Base-by-base conservation (phyloP, 2,113 vertebrate genomes). In the Meriones unguiculatus region DNA sequence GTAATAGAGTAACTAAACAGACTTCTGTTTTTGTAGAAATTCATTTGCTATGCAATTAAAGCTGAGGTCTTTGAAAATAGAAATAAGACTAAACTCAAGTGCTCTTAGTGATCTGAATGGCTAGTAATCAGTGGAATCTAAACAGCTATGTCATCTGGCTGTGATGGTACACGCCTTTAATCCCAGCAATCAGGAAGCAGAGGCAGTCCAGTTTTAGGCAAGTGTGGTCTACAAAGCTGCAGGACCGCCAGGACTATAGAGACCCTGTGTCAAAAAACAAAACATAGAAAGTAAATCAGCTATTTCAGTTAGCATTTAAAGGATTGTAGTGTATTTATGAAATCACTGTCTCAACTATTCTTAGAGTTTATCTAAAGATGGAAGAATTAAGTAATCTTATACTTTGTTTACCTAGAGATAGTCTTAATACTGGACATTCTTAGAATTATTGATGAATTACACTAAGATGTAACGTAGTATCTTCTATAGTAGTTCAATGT, bases 21-120 rank as follows among this genome's bases (percentile, higher is more conserved):
- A 73, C 25, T n/a, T 95, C 7, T 38, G 1, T 94, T 64, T 78
- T 92, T 14, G 57, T n/a, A 59, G 7, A 24, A 15, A 22, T 96
- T 89, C 81, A 88, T 14, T 93, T 57, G 22, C 87, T 20, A 4
- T 90, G 28, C 92, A 22, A 82, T 94, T 90, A 88, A 88, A 59
- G 69, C 38, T 94, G 57, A 86, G 18, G 65, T 73, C 14, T 95
- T 96, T 96, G 54, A 91, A 78, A 82, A n/a, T 7, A 89, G 30
- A 82, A 88, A 28, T 91, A 95, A 73, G 35, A 87, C 24, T 82
- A 76, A 38, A 52, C 2, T 94, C 35, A 90, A 54, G n/a, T 86
- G 30, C 30, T 91, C 38, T 54, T 30, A 17, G 35, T 82, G 30
- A 72, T 72, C 28, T 95, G 17, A 94, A 41, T 7, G 64, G 3